Conservation (phyloP, 1,140 invertebrate species). For the Megathymus violae region DNA sequence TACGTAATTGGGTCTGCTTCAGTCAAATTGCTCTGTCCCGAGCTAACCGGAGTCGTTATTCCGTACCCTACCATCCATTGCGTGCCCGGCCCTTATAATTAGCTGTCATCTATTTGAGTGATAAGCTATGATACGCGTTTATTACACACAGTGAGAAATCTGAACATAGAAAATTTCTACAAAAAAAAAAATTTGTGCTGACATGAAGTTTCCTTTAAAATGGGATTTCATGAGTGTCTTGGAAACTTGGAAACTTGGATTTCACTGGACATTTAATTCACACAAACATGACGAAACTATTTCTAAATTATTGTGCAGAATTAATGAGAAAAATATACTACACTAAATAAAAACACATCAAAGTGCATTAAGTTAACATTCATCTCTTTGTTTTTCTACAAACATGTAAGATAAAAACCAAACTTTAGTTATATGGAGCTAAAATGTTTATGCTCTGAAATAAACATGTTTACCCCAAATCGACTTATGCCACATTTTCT, state of each 20-base stretch:
- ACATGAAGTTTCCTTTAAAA: too few relatives aligned
- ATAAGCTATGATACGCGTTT: constrained; percentile 33
- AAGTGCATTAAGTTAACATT: not conserved
- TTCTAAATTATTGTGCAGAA: too few relatives aligned
- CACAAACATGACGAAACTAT: too few relatives aligned
- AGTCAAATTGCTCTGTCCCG: constrained; percentile 53
- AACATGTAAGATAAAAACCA: constrained; percentile 1
- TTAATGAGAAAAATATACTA: not conserved
- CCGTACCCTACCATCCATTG: constrained; percentile 30
- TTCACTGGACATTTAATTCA: too few relatives aligned
- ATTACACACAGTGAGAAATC: not conserved
- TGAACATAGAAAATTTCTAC: not conserved
- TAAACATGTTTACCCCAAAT: constrained; percentile 20
- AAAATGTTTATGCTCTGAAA: constrained; percentile 16
- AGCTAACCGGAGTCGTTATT: constrained; percentile 49
- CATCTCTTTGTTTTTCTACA: not conserved
- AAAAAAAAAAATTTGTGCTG: too few relatives aligned
- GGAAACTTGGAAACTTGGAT: too few relatives aligned
- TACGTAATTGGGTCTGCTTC: constrained; percentile 58
- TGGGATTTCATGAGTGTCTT: too few relatives aligned
- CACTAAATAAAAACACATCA: not conserved
- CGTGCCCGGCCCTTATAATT: constrained; percentile 39
- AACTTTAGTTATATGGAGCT: constrained; percentile 6
- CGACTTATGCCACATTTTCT: constrained; percentile 12
- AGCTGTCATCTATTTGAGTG: constrained; percentile 35